These are phyloP conservation scores for Entomobrya proxima DNA, from an alignment of 2,888 invertebrate genomes.

Conservation along the genomic window DNA sequence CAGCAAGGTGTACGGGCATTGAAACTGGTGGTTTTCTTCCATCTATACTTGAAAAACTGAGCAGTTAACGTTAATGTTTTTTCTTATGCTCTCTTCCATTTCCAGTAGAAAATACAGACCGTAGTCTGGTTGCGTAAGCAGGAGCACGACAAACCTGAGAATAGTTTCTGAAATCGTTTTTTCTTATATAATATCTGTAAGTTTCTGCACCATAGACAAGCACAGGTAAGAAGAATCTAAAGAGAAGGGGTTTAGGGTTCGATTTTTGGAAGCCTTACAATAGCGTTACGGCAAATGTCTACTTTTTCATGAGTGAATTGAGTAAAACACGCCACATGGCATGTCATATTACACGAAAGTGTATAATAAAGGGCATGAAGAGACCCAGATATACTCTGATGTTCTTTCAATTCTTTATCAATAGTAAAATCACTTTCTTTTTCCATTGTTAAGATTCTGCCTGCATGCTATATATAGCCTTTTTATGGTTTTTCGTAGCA, in stretches of 20 bases:
- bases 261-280: conserved; percentile 37
- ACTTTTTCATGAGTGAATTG: neutral
- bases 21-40: neutral
- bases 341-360: conserved; percentile 4
- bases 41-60: neutral
- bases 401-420: neutral
- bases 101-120: neutral
- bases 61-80: conserved; percentile 27
- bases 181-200: neutral
- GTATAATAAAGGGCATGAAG: neutral
- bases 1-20: neutral
- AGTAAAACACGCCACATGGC: neutral
- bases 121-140: neutral
- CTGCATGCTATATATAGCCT: neutral
- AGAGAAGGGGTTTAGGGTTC: neutral
- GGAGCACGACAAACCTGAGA: neutral
- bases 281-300: neutral
- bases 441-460: neutral
- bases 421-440: conserved; percentile 40
- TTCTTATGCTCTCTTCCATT: neutral
- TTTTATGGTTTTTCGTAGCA: neutral
- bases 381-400: too few relatives aligned
- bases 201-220: neutral
- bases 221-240: neutral
- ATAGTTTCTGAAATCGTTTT: neutral